A percentile compares a stretch with the other conserved stretches of the same genome.
These are phyloP conservation scores for Salvelinus namaycush DNA, from an alignment of 2,113 vertebrate species.

Conservation along the genomic window DNA sequence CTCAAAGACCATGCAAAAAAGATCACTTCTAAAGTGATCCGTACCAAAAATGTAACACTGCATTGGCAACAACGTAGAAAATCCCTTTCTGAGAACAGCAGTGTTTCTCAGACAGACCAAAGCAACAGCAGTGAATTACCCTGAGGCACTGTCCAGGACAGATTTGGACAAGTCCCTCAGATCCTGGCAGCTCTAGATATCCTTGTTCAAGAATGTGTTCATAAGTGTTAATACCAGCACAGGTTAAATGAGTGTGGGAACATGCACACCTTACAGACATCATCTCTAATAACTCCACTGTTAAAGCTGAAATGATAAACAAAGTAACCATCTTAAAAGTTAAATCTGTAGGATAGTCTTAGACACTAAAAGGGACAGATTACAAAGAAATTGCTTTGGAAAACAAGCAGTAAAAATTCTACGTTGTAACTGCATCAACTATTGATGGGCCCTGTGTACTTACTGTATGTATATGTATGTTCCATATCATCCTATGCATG, in stretches of 20 bases:
- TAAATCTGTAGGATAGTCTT: too few species aligned
- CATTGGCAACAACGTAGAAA: slow-evolving; percentile 45
- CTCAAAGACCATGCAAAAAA: too few species aligned
- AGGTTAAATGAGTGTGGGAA: neutral
- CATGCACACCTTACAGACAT: neutral
- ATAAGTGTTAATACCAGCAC: slow-evolving; percentile 52
- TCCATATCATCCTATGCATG: too few species aligned
- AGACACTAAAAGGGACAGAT: too few species aligned
- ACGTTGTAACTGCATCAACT: too few species aligned
- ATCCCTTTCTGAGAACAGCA: slow-evolving; percentile 43
- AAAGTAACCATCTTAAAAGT: too few species aligned
- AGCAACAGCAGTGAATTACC: slow-evolving; percentile 33
- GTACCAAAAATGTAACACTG: slow-evolving; percentile 23
- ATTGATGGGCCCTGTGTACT: too few species aligned
- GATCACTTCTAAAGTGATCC: slow-evolving; percentile 30
- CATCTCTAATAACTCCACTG: too few species aligned
- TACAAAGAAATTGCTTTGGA: too few species aligned
- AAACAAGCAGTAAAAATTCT: too few species aligned
- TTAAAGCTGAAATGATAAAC: too few species aligned
- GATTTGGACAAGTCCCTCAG: slow-evolving; percentile 15
- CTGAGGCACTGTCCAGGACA: slow-evolving; percentile 33
- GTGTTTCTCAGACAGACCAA: slow-evolving; percentile 54
- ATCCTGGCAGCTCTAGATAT: slow-evolving; percentile 41
- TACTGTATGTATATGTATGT: too few species aligned
- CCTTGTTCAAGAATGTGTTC: slow-evolving; percentile 61